Evolutionary conservation across 2,113 vertebrate species (phyloP), one percentile per base, ranked within the genome.

Genomic region (Sapayoa aenigma): DNA sequence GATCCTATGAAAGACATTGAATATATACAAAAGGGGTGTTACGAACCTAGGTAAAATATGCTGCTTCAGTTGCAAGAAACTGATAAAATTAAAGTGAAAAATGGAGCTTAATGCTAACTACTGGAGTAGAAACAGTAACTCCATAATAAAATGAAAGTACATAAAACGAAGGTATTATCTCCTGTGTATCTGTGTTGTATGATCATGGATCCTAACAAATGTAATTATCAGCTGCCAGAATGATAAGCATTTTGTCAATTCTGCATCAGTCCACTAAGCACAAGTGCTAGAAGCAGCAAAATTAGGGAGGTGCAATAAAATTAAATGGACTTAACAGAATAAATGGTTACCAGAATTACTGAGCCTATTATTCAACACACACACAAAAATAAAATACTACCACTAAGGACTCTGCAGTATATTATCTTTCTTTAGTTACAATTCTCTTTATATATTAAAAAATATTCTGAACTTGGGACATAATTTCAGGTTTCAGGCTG

Each of bases 241-340:
- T 30, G 62, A 86, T 37, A 58, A 49, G 77, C 56, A 75, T 74
- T 94, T 90, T 9, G 2, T 59, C 84, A 85, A 72, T 88, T 96
- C 33, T 75, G 42, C 52, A 84, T 27, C 75, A 79, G 53, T 33
- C 21, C 87, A 91, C 39, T 89, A 59, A 90, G 31, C 84, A 84
- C 63, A 71, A 95, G 56, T 42, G 41, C 60, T 63, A 93, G 75
- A 28, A 92, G 65, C 31, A 90, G 56, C 50, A 86, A 89, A 81
- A 90, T 91, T 68, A 82, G 47, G 49, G 89, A 87, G 72, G 81
- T 52, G 31, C 42, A 79, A 89, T 89, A 85, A 96, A 94, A 78
- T 42, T 3, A 93, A 90, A 89, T 86, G 22, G 71, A 72, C 52
- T 94, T 78, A 68, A 75, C 25, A 78, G 39, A 82, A 84, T 55